Evolutionary conservation across 2,797 vertebrate species (phyloP).

Genomic region (Otolemur crassicaudatus): DNA sequence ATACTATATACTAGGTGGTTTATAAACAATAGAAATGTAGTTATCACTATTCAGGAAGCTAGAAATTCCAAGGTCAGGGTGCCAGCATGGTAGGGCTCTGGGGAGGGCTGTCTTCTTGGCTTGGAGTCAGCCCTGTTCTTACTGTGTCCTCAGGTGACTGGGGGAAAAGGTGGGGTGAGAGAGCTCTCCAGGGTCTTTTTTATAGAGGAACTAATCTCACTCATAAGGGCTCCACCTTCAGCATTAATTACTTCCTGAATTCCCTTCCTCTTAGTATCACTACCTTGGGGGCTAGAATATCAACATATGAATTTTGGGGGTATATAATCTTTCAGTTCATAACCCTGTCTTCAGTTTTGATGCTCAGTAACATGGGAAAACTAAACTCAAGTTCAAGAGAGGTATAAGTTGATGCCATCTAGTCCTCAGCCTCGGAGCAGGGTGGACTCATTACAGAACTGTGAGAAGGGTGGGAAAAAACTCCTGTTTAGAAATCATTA

Average conservation of each 20-base stretch:
- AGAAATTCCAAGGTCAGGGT: not conserved
- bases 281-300: not conserved
- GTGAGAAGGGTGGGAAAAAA: not conserved
- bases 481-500: not conserved
- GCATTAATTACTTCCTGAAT: not conserved
- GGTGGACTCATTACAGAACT: not conserved
- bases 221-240: not conserved
- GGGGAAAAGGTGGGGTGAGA: not conserved
- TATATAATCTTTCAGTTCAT: not conserved
- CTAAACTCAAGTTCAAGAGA: constrained; percentile 23
- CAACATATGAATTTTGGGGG: not conserved
- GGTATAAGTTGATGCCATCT: not conserved
- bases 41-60: not conserved
- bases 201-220: not conserved
- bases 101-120: not conserved
- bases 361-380: not conserved
- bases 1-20: not conserved
- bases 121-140: not conserved
- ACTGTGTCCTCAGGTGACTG: no score
- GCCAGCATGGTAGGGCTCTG: not conserved
- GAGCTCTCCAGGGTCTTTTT: not conserved
- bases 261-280: not conserved
- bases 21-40: not conserved
- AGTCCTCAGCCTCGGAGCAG: not conserved
- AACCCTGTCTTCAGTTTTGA: not conserved